Percentiles rank a stretch among this genome's conserved stretches.
phyloP scores from a whole-genome alignment of 2,113 vertebrate genomes.

The Rhinichthys klamathensis region DNA sequence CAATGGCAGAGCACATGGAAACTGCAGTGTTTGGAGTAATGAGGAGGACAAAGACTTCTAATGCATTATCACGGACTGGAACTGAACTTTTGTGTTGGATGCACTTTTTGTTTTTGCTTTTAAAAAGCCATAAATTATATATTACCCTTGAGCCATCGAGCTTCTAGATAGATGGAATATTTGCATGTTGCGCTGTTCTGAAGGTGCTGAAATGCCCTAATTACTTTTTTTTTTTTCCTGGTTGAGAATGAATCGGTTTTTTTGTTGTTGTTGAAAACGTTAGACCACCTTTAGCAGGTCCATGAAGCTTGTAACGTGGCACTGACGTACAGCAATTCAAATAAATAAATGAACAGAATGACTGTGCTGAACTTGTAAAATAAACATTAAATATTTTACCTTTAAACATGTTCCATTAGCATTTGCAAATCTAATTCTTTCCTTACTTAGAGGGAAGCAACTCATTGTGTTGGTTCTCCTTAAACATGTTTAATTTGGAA shows the following conservation, averaged over 20 bases:
- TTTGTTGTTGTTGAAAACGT: conserved; percentile 51
- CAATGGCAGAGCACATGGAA: conserved; percentile 41
- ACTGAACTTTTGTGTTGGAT: conserved; percentile 74
- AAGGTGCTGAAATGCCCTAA: conserved; percentile 69
- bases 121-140: conserved; percentile 82
- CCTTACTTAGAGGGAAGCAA: conserved; percentile 7
- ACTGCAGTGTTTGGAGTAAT: conserved; percentile 59
- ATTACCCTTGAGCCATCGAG: conserved; percentile 66
- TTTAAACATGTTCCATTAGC: conserved; percentile 69
- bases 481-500: conserved; percentile 47
- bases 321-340: conserved; percentile 78
- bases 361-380: conserved; percentile 82
- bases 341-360: conserved; percentile 77
- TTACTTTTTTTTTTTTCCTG: conserved; percentile 64
- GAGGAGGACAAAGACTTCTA: conserved; percentile 57
- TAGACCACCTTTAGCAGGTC: conserved; percentile 69
- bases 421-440: conserved; percentile 38
- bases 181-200: conserved; percentile 78
- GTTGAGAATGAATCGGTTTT: conserved; percentile 57
- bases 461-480: not conserved
- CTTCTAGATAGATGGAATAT: conserved; percentile 75
- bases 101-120: conserved; percentile 81
- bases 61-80: conserved; percentile 74
- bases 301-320: conserved; percentile 78
- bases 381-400: conserved; percentile 79